Base-by-base conservation (phyloP, 2,113 vertebrate species). In the Hippocampus zosterae region DNA sequence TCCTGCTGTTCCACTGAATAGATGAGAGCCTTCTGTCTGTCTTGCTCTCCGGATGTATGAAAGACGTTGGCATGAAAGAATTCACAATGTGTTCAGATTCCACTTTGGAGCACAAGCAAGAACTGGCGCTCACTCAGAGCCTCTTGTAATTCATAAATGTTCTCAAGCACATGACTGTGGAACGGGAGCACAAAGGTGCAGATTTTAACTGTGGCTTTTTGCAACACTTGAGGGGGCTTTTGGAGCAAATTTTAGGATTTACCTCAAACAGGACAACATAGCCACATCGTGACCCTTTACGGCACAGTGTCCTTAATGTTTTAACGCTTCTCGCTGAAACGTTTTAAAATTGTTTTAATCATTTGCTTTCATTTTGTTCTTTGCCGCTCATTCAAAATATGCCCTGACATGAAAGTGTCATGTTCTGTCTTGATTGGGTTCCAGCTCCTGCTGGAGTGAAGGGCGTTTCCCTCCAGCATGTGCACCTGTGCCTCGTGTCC, bases 1-100 rank as follows among this genome's bases (percentile, higher is more conserved):
- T 75, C 78, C 83, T 63, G 80, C 73, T 80, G 79, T 71, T 79
- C 62, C 40, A 37, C 79, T 85, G 80, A 80, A 83, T 83, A 83
- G 80, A 87, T 88, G 72, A 77, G 44, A 66, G 27, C 65, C 52
- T 37, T 41, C 44, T 70, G 67, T 63, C 63, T 76, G 67, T 62
- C 59, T 70, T 44, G 9, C 13, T 53, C 65, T 76, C 27, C 75
- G 72, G 56, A 67, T 76, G 70, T 70, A 73, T 82, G 82, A 71
- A 77, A 59, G 66, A n/a, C 6, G 1, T 75, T 78, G 11, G 8
- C 74, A 81, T 44, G 79, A 74, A 81, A 61, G 65, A 82, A 77
- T 70, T 67, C 44, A 77, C 79, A 78, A 16, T 72, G 64, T 60
- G 41, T 71, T 84, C 62, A 65, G 40, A 69, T 76, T 70, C 75